Evolutionary conservation across 2,113 vertebrate species (phyloP).

Genomic region (Guaruba guarouba): DNA sequence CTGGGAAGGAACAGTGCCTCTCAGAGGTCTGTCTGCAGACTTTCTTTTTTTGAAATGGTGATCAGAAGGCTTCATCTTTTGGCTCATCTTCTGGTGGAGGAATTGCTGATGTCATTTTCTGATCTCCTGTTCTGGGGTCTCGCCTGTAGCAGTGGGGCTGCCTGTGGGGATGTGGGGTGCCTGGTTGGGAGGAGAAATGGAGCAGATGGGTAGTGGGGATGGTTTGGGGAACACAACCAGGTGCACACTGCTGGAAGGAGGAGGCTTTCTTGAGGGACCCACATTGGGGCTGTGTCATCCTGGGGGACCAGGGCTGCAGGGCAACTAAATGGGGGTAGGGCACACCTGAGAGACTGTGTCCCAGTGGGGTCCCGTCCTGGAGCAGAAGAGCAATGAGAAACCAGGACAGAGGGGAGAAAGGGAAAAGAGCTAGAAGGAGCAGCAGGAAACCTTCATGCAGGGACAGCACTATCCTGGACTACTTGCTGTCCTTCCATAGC

Average conservation of each 20-base stretch:
- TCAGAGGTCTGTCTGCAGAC: neutral
- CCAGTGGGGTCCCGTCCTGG: fast-evolving
- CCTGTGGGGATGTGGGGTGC: fast-evolving
- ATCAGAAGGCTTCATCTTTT: neutral
- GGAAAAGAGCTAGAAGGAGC: neutral
- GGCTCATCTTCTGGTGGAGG: neutral
- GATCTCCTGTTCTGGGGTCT: neutral
- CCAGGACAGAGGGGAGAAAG: neutral
- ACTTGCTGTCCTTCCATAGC: neutral
- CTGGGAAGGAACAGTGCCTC: neutral
- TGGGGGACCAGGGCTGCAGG: neutral
- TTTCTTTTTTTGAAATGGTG: neutral
- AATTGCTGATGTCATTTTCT: neutral
- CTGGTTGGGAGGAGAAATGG: neutral
- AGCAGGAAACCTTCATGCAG: fast-evolving
- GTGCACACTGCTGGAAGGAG: neutral
- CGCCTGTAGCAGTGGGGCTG: fast-evolving
- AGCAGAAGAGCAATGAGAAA: neutral
- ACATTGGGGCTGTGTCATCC: fast-evolving
- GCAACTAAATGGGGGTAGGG: fast-evolving
- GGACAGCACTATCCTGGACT: neutral
- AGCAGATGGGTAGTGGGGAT: neutral
- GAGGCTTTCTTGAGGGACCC: neutral
- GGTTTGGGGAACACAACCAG: neutral
- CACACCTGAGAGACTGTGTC: too few relatives aligned